Evolutionary conservation across 2,888 invertebrate species (phyloP), one percentile per base, ranked within the genome.

Genomic region (Phaonia tiefii): DNA sequence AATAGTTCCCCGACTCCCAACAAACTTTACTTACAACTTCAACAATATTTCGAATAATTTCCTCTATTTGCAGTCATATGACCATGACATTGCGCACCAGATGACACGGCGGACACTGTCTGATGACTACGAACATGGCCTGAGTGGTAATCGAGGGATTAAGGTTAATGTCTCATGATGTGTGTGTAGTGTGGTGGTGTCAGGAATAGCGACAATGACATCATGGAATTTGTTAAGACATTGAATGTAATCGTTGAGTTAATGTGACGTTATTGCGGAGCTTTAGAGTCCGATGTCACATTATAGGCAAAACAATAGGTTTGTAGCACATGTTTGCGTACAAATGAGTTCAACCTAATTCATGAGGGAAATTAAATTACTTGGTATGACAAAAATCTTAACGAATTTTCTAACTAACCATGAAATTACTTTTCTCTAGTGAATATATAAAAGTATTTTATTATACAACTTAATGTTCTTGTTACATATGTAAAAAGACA

Each of bases 111-210:
- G n/a, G n/a, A n/a, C n/a, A n/a, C n/a, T 0, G 5, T 63, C 17
- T 3, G 25, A 26, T 60, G 11, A n/a, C 11, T 58, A n/a, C 25
- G 1, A 54, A 0, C 17, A 37, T n/a, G 46, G n/a, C 7, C 44
- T n/a, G 54, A 13, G 60, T 22, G 25, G 63, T 39, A 58, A 58
- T 63, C 26, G 63, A 39, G 74, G 65, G 56, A 74, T 71, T 66
- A 70, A 79, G 65, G 70, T 79, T 79, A 79, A 74, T 70, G 74
- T 46, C 66, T 79, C 46, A 1, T 67, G 25, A 26, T 39, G 67
- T 37, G 63, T 13, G 20, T 13, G 42, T 1, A 8, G 1, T 60
- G 2, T 37, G 8, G 49, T 1, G 49, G 20, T 8, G 37, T 11
- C 17, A 15, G 15, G 56, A 39, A 31, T n/a, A 37, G 2, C n/a